A percentile compares a stretch with the other conserved stretches of the same genome.
Conservation (phyloP, 1,140 invertebrate species). For the Drosophila pachea region DNA sequence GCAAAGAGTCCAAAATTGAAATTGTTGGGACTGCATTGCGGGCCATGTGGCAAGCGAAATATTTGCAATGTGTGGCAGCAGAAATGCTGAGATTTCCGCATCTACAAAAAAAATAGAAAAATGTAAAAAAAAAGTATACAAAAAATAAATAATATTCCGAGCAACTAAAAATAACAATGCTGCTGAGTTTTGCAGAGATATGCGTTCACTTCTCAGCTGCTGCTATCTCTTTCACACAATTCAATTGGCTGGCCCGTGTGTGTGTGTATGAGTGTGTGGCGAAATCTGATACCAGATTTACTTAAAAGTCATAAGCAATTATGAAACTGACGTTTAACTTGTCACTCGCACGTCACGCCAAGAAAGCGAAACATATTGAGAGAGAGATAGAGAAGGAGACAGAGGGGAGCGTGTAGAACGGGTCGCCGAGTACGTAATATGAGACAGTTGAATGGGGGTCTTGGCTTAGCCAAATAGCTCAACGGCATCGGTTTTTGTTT, state of each 20-base stretch:
- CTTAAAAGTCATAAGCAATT: constrained; percentile 61
- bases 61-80: constrained; percentile 2
- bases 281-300: constrained; percentile 70
- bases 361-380: background rate
- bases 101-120: constrained; percentile 2
- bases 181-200: constrained; percentile 33
- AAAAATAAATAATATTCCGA: constrained; percentile 33
- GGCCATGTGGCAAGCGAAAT: constrained; percentile 31
- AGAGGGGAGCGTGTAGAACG: constrained; percentile 6
- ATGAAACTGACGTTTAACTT: constrained; percentile 68
- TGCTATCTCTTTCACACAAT: constrained; percentile 42
- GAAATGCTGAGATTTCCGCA: constrained; percentile 31
- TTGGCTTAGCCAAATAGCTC: constrained; percentile 18
- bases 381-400: constrained; percentile 7
- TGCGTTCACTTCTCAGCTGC: constrained; percentile 29
- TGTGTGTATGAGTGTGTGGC: constrained; percentile 21
- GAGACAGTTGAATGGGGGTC: constrained; percentile 10
- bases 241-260: constrained; percentile 17
- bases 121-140: too few relatives aligned
- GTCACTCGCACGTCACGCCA: constrained; percentile 48
- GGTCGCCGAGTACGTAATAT: constrained; percentile 11
- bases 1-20: constrained; percentile 21
- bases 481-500: background rate
- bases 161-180: constrained; percentile 45
- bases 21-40: constrained; percentile 23